Evolutionary conservation across 2,888 invertebrate species (phyloP), one percentile per base, ranked within the genome.

Genomic region (Philopedon plagiatum): DNA sequence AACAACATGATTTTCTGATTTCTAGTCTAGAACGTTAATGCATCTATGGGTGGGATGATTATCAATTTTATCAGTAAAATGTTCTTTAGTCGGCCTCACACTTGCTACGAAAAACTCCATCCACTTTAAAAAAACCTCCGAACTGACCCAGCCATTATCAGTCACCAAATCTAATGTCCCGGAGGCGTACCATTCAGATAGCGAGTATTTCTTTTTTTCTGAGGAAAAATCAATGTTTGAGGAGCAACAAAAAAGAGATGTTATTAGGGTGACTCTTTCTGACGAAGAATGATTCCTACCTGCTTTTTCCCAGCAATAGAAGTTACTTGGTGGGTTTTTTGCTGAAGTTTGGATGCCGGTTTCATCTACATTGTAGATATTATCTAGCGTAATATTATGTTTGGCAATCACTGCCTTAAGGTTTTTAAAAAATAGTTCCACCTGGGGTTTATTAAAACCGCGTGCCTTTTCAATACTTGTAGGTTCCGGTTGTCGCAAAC

Each of bases 401-500:
- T 32, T 46, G 13, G 60, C 46, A 44, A 60, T 44, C 11, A 21
- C 19, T 5, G 9, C 29, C 29, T 68, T 49, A 19, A 68, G 62
- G 39, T 51, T 68, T 46, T 61, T 26, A 41, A 63, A 67, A 60
- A 66, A 66, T n/a, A 66, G 7, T 39, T 66, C 67, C 13, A 66
- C 67, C 18, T 60, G 58, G 21, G 57, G 44, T 60, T 18, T 58
- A 46, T 66, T 66, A 26, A 66, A 66, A 5, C 67, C 60, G 39
- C 18, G 32, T 11, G 67, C 60, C 49, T 46, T 58, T 44, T 46
- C 67, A 23, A 67, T 46, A 60, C 67, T 67, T n/a, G 46, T 61
- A n/a, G 67, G 67, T 67, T 67, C 60, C 15, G 67, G 67, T 13
- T 44, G 44, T 67, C 67, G 32, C 9, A 67, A 34, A 49, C 60